A percentile compares a stretch with the other conserved stretches of the same genome.
Conservation (phyloP, 2,888 invertebrate species). For the Anoncus sp. region DNA sequence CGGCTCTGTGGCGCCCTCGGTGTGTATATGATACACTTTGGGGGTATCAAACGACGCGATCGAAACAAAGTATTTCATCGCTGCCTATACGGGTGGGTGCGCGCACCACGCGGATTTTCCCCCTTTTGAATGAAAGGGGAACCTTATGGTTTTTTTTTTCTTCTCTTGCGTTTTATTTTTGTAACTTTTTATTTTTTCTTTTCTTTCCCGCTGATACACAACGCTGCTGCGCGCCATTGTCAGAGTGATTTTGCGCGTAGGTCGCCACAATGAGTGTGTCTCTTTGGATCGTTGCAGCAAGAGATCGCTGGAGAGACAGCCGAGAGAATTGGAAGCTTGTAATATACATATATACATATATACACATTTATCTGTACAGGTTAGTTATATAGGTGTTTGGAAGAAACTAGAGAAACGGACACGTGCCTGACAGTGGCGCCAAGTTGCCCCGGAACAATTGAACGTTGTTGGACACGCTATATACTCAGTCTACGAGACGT, state of each 20-base stretch:
- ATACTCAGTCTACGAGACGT: too few relatives aligned
- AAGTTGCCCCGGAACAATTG: conserved; percentile 74
- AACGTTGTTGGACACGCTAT: conserved; percentile 62
- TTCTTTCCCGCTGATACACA: conserved; percentile 14
- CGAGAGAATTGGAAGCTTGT: conserved; percentile 13
- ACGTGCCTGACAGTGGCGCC: conserved; percentile 71
- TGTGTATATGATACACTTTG: conserved; percentile 37
- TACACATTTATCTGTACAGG: too few relatives aligned
- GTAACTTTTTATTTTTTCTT: conserved; percentile 5
- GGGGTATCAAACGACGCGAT: conserved; percentile 49
- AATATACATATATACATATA: conserved; percentile 3
- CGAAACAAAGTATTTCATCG: conserved; percentile 60
- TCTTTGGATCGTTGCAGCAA: conserved; percentile 12
- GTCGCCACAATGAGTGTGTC: conserved; percentile 30
- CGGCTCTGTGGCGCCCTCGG: conserved; percentile 46
- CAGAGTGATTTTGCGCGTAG: conserved; percentile 59
- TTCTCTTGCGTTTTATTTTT: too few relatives aligned
- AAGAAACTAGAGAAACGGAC: conserved; percentile 2
- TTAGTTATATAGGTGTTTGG: neutral
- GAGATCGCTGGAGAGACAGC: conserved; percentile 10
- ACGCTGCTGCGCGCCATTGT: conserved; percentile 50
- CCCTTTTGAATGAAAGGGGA: conserved; percentile 12
- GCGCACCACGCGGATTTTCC: conserved; percentile 18
- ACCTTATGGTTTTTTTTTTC: too few relatives aligned
- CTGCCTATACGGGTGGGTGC: conserved; percentile 47